These are phyloP conservation scores for Phengaris alcon DNA, from an alignment of 2,888 invertebrate genomes.

Conservation along the genomic window DNA sequence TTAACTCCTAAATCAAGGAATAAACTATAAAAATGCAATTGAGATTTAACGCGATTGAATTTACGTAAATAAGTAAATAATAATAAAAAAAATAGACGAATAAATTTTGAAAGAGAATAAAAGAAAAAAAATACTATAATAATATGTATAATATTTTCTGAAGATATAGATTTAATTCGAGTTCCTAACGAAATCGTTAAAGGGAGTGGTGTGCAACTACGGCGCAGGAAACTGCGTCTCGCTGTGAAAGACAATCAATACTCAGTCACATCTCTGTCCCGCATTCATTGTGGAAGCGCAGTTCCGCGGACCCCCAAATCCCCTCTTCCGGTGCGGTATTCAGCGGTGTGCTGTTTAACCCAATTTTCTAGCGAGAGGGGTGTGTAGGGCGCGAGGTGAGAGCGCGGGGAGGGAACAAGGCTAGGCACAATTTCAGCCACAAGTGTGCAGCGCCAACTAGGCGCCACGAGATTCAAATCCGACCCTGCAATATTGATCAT, in stretches of 20 bases:
- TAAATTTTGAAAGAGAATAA: too few species aligned
- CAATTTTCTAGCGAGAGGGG: slow-evolving; percentile 75
- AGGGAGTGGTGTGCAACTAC: slow-evolving; percentile 41
- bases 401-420: slow-evolving; percentile 42
- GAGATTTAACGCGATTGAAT: too few species aligned
- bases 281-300: slow-evolving; percentile 73
- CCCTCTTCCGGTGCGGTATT: slow-evolving; percentile 71
- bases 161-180: background rate
- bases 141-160: too few species aligned
- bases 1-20: too few species aligned
- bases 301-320: slow-evolving; percentile 69
- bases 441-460: slow-evolving; percentile 68
- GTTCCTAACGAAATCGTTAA: slow-evolving; percentile 28
- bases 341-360: slow-evolving; percentile 76
- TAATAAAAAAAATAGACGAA: too few species aligned
- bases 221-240: slow-evolving; percentile 57
- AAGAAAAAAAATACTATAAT: too few species aligned
- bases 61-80: too few species aligned
- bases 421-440: slow-evolving; percentile 65
- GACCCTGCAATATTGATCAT: slow-evolving; percentile 72
- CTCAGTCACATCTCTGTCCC: slow-evolving; percentile 74
- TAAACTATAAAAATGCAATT: too few species aligned
- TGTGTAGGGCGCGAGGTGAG: slow-evolving; percentile 58
- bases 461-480: slow-evolving; percentile 62
- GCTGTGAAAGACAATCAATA: slow-evolving; percentile 72